These are phyloP conservation scores for Tursiops truncatus DNA, from an alignment of 2,113 vertebrate genomes.

Conservation along the genomic window DNA sequence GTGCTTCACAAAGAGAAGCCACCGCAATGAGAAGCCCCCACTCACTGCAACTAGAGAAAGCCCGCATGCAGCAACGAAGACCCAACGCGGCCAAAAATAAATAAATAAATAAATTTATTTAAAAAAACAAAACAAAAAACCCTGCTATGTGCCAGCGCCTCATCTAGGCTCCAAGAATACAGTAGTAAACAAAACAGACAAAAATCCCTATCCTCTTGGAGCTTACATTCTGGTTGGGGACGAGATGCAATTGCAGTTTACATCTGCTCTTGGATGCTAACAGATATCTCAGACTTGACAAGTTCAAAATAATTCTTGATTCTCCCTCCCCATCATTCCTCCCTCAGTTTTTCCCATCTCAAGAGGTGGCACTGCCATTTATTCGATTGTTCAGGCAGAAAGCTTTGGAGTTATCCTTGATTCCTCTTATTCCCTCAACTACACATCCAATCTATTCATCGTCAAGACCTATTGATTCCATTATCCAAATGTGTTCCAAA, in stretches of 20 bases:
- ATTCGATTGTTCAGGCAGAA: background rate
- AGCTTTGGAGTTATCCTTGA: background rate
- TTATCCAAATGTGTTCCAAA: background rate
- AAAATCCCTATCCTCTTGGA: background rate
- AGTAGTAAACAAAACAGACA: background rate
- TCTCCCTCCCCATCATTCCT: background rate
- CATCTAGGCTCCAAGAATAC: background rate
- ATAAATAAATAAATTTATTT: no score
- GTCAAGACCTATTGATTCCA: background rate
- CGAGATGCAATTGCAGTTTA: background rate
- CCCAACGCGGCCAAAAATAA: no score
- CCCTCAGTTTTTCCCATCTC: background rate
- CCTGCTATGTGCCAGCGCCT: background rate
- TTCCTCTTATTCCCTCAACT: background rate
- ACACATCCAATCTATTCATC: background rate
- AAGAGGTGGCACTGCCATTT: background rate
- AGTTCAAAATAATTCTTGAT: background rate
- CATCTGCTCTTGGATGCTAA: background rate
- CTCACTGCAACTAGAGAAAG: no score
- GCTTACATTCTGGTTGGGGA: background rate
- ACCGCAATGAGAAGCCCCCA: no score
- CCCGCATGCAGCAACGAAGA: no score
- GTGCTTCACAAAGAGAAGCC: no score
- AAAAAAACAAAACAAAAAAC: no score
- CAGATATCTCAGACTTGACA: background rate